These are phyloP conservation scores for Heteromurus nitidus DNA, from an alignment of 2,888 invertebrate species.

Conservation along the genomic window DNA sequence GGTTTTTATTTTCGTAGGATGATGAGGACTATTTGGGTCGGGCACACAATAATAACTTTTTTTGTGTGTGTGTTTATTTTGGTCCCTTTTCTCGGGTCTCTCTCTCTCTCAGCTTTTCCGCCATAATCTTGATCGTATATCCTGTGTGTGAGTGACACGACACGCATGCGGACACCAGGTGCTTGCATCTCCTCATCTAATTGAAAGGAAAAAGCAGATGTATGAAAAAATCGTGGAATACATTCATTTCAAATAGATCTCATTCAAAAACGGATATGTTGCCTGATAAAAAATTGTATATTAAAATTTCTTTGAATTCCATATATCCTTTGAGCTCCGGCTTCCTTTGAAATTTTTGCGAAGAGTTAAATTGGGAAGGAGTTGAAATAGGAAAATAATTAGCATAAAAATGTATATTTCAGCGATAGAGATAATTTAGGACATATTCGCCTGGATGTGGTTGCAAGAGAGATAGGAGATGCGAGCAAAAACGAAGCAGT, in stretches of 20 bases:
- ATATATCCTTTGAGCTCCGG: background rate
- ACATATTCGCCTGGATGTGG: constrained; percentile 11
- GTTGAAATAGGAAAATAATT: background rate
- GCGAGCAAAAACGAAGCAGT: background rate
- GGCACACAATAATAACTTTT: background rate
- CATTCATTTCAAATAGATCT: too few relatives aligned
- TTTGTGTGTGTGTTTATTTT: constrained; percentile 15
- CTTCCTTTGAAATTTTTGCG: background rate
- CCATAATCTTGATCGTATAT: constrained; percentile 3
- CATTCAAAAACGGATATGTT: too few relatives aligned
- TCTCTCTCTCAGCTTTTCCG: background rate
- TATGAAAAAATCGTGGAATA: too few relatives aligned
- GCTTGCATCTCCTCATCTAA: constrained; percentile 36
- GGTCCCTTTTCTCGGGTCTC: background rate
- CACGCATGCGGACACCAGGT: constrained; percentile 50
- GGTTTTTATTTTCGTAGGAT: constrained; percentile 40
- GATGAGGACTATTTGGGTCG: constrained; percentile 1
- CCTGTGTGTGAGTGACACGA: constrained; percentile 17
- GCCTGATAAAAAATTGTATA: too few relatives aligned
- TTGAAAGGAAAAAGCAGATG: constrained; percentile 26
- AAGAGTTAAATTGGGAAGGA: background rate
- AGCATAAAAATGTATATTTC: background rate
- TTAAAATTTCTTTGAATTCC: too few relatives aligned
- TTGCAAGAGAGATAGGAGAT: background rate
- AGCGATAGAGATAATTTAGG: background rate